Evolutionary conservation across 2,797 vertebrate genomes (phyloP), one percentile per base, ranked within the genome.

Genomic region (Gymnodraco acuticeps): DNA sequence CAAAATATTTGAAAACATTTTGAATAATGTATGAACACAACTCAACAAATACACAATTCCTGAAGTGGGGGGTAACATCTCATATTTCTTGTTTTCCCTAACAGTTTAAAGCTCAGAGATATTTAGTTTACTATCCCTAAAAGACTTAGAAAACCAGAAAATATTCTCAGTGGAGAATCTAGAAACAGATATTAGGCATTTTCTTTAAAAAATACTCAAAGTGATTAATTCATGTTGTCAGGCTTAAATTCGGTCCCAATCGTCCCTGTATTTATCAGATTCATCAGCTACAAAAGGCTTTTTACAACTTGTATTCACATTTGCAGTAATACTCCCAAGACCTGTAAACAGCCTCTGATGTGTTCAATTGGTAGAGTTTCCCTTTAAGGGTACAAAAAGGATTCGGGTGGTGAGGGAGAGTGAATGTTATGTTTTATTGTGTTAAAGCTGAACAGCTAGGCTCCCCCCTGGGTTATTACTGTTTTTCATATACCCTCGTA

Each of bases 341-440:
- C 41, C 38, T 54, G 20, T 54, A 45, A 31, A 54, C 64, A 66
- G 2, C 45, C 42, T 54, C 31, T 67, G 64, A 54, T 19, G 52
- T 31, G 51, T 46, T 31, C 27, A 46, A 66, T 31, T 11, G 11
- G 38, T 31, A 23, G 51, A 45, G 16, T 54, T 54, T 11, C 0
- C 33, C 53, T 64, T 66, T 12, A 13, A 41, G 43, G 16, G 12
- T 20, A 9, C 1, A 9, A 12, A 43, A 63, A 43, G 16, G 13
- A 53, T 4, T 23, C 13, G 45, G 5, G 15, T 13, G 2, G 19
- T n/a, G 48, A 42, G 33, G 13, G 13, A 12, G 42, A 53, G 41
- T 43, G 33, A 54, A 61, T 31, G 10, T 46, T 14, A 68, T 56
- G 23, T 55, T 27, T 63, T 6, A 59, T 13, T 64, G 27, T 47